Percentiles rank a stretch among this genome's conserved stretches.
phyloP scores from a whole-genome alignment of 2,113 vertebrate species.

The Capreolus pygargus region DNA sequence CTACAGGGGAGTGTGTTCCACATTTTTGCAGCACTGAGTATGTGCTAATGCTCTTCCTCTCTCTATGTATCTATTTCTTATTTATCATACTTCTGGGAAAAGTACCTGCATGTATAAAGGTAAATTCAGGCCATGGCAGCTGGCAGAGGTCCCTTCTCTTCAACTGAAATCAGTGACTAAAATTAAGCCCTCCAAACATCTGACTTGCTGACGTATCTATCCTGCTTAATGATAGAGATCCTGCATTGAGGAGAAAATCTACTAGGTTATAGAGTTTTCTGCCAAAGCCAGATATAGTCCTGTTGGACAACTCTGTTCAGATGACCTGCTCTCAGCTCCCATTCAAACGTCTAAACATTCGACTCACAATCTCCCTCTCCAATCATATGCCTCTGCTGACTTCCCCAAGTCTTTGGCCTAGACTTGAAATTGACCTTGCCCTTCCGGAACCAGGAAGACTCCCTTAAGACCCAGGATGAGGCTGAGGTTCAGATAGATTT shows the following conservation, averaged over 20 bases:
- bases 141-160: slow-evolving; percentile 44
- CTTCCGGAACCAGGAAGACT: neutral
- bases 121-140: slow-evolving; percentile 26
- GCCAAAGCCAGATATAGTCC: neutral
- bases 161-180: slow-evolving; percentile 54
- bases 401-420: neutral
- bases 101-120: slow-evolving; percentile 11
- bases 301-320: neutral
- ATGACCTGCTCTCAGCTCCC: neutral
- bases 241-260: neutral
- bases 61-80: neutral
- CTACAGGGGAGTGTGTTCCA: neutral
- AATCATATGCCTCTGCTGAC: neutral
- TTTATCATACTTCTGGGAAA: neutral
- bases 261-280: neutral
- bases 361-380: neutral
- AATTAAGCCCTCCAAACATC: slow-evolving; percentile 50
- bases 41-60: neutral
- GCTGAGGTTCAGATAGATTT: neutral
- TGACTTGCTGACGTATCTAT: slow-evolving; percentile 25
- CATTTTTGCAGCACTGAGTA: neutral
- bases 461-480: neutral
- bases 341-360: neutral
- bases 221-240: neutral
- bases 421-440: slow-evolving; percentile 7